Evolutionary conservation across 2,113 vertebrate genomes (phyloP), one percentile per base, ranked within the genome.

Genomic region (Scortum barcoo): DNA sequence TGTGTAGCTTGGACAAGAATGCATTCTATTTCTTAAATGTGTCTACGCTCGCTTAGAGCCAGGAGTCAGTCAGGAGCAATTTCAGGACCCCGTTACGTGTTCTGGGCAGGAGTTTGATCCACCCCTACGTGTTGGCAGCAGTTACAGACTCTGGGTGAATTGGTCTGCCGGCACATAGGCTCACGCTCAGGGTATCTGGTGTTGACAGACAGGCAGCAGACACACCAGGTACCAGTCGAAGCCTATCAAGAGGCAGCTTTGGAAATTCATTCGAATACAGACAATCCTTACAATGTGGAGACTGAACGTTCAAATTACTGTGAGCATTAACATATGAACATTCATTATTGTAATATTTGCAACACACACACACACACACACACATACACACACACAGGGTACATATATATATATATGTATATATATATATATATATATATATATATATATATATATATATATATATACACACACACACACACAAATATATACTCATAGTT

Each of bases 191-290:
- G 42, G 63, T 85, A 82, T 87, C 76, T 87, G 80, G 92, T 92
- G 92, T 90, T 93, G 92, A 94, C 91, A 93, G 93, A 93, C 84
- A 79, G 76, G 74, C 89, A 84, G 68, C 93, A 93, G 93, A 93
- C 88, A 40, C 89, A 90, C 85, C 85, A 90, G 91, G 92, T 92
- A 89, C 89, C 76, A 84, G 88, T 93, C 91, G 88, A 57, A 92
- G 80, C 85, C 76, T 84, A 85, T 93, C 92, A 91, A 50, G 61
- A 85, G 44, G 58, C 90, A 77, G 86, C 26, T 88, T 80, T 87
- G 87, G 77, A 90, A 90, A 93, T 69, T 84, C 78, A 80, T 76
- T 86, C 11, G 9, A 79, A 75, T 73, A 44, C 58, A 86, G 72
- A 79, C 74, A 60, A 79, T 83, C 81, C 24, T 84, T 73, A 73